phyloP scores from a whole-genome alignment of 2,113 vertebrate genomes.

The Speoplatyrhinus poulsoni region DNA sequence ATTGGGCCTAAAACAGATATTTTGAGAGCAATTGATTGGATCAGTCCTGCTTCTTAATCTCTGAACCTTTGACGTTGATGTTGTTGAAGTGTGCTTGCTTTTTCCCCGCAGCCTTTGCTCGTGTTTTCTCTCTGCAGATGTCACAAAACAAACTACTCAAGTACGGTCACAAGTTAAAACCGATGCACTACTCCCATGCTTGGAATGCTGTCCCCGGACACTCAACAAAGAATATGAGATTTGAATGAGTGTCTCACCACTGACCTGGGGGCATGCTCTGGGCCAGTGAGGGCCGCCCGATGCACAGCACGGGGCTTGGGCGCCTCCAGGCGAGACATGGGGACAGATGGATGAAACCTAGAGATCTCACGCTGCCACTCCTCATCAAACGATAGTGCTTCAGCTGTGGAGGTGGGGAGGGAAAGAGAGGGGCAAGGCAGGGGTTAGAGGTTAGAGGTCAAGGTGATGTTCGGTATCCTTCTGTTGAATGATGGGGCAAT shows the following conservation, averaged over 20 bases:
- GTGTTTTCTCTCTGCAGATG: slow-evolving; percentile 73
- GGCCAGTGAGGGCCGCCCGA: slow-evolving; percentile 59
- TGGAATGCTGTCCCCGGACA: no score
- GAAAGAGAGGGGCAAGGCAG: slow-evolving; percentile 10
- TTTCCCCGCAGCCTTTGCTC: slow-evolving; percentile 37
- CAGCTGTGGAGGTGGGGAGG: slow-evolving; percentile 68
- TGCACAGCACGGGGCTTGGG: slow-evolving; percentile 51
- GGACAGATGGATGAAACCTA: slow-evolving; percentile 71
- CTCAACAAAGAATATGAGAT: background rate
- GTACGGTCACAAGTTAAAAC: background rate
- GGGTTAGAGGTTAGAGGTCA: slow-evolving; percentile 28
- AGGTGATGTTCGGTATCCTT: slow-evolving; percentile 16
- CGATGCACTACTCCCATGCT: background rate
- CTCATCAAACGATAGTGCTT: slow-evolving; percentile 85
- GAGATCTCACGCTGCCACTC: slow-evolving; percentile 88
- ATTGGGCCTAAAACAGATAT: slow-evolving; percentile 35
- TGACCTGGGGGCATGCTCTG: slow-evolving; percentile 76
- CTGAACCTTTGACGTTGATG: slow-evolving; percentile 69
- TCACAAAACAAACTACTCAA: slow-evolving; percentile 23
- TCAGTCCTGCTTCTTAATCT: slow-evolving; percentile 68
- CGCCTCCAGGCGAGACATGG: slow-evolving; percentile 59
- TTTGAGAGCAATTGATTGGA: slow-evolving; percentile 52
- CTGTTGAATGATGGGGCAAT: background rate
- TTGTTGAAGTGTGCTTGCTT: slow-evolving; percentile 37
- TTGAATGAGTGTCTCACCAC: slow-evolving; percentile 10